phyloP scores from a whole-genome alignment of 2,797 vertebrate species.

The Leptodactylus fallax region DNA sequence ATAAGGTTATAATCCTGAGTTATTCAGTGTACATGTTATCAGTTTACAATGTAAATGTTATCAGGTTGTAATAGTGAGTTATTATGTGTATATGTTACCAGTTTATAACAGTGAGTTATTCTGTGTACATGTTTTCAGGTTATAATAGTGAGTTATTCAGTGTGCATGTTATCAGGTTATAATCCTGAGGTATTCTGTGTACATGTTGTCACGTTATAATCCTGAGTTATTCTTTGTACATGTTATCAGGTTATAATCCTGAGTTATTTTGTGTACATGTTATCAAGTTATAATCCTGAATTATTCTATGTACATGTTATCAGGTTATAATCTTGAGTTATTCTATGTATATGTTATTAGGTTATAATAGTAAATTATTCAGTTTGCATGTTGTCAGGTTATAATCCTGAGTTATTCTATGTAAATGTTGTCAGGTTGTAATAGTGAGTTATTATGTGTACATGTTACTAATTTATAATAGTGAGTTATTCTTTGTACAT shows the following conservation, averaged over 20 bases:
- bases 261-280: not conserved
- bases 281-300: not conserved
- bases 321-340: no score
- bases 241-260: no score
- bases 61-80: not conserved
- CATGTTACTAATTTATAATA: no score
- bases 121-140: not conserved
- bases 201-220: not conserved
- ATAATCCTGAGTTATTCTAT: not conserved
- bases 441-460: not conserved
- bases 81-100: no score
- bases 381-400: no score
- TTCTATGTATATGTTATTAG: not conserved
- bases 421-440: not conserved
- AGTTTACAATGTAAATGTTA: no score
- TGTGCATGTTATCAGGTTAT: no score
- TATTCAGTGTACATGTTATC: no score
- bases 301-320: not conserved
- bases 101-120: no score
- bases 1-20: not conserved
- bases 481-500: not conserved
- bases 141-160: not conserved
- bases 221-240: not conserved
- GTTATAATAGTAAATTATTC: not conserved
- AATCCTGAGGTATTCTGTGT: not conserved